phyloP scores from a whole-genome alignment of 2,113 vertebrate species.

The Cinclus mexicanus region DNA sequence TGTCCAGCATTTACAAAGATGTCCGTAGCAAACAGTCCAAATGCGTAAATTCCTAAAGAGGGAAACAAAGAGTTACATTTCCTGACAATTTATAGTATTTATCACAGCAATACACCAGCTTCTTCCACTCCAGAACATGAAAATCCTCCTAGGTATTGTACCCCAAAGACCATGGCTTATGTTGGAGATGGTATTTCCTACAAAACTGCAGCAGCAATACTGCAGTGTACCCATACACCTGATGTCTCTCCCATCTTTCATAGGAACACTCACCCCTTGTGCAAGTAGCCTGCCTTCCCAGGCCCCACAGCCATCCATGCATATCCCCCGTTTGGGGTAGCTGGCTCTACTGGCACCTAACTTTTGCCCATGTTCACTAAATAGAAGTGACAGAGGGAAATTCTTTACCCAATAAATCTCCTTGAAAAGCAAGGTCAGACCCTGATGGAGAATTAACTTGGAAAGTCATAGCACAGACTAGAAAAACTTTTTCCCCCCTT shows the following conservation, averaged over 20 bases:
- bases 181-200: not conserved
- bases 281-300: not conserved
- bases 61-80: constrained; percentile 53
- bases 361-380: not conserved
- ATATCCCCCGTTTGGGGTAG: not conserved
- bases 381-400: not conserved
- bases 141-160: not conserved
- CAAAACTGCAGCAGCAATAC: not conserved
- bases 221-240: fast-evolving
- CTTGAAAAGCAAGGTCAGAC: not conserved
- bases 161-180: not conserved
- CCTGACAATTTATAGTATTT: not conserved
- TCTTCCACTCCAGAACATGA: not conserved
- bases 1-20: constrained; percentile 99
- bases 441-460: not conserved
- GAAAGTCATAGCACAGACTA: not conserved
- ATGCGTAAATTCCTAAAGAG: constrained; percentile 91
- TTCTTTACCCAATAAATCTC: not conserved
- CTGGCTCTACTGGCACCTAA: not conserved
- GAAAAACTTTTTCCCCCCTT: not conserved
- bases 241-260: not conserved
- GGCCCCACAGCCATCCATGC: no score
- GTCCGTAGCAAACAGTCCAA: constrained; percentile 96
- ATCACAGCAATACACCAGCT: not conserved
- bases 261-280: not conserved